These are phyloP conservation scores for Fragum whitleyi DNA, from an alignment of 2,888 invertebrate species.

Conservation along the genomic window DNA sequence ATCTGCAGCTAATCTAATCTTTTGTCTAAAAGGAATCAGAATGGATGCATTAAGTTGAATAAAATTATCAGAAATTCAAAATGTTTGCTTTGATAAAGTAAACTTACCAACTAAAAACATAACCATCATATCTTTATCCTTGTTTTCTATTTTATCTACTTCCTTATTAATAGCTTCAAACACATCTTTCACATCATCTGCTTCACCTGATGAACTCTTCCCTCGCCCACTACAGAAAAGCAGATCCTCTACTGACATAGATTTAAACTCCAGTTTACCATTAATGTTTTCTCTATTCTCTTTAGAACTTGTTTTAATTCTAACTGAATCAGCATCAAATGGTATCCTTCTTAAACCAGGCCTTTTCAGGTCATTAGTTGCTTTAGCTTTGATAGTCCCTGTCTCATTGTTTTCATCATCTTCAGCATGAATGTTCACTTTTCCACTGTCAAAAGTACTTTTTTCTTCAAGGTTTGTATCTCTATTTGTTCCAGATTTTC, in stretches of 20 bases:
- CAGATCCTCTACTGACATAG: conserved; percentile 38
- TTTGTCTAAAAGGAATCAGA: too few relatives aligned
- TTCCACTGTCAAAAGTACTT: background rate
- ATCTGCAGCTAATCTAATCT: too few relatives aligned
- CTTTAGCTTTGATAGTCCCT: background rate
- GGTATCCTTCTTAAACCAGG: background rate
- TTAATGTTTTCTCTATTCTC: background rate
- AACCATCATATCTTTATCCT: conserved; percentile 57
- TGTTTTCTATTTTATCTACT: conserved; percentile 43
- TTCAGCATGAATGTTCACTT: background rate
- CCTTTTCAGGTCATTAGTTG: background rate
- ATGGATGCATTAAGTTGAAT: too few relatives aligned
- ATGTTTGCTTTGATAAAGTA: background rate
- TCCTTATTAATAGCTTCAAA: conserved; percentile 62
- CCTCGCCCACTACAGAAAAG: conserved; percentile 41
- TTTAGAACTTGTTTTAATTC: background rate
- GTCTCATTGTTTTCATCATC: background rate
- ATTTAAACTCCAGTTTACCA: conserved; percentile 26
- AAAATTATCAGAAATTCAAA: too few relatives aligned
- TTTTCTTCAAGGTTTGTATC: background rate
- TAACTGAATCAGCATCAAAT: background rate
- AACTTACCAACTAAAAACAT: conserved; percentile 63
- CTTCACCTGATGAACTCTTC: background rate
- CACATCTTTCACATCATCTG: conserved; percentile 43
- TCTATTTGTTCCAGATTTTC: background rate